Evolutionary conservation across 2,888 invertebrate genomes (phyloP).

Genomic region (Acholoe squamosa): DNA sequence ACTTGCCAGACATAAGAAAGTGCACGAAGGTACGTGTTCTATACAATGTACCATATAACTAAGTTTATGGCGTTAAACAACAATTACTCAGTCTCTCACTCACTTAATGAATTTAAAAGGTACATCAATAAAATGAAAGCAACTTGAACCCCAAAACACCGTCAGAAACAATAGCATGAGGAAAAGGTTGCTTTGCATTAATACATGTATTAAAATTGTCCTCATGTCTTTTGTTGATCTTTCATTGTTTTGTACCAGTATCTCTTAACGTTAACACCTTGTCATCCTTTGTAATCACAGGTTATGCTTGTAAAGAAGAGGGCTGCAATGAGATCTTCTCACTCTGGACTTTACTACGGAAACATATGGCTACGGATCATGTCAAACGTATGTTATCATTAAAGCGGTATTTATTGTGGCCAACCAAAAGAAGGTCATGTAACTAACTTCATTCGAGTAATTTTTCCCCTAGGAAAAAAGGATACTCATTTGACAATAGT

Average conservation of each 20-base stretch:
- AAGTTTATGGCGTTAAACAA: not conserved
- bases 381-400: conserved; percentile 65
- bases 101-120: not conserved
- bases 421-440: too few relatives aligned
- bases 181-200: not conserved
- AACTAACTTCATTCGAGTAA: not conserved
- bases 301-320: conserved; percentile 72
- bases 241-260: not conserved
- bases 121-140: not conserved
- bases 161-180: too few relatives aligned
- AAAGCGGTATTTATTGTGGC: not conserved
- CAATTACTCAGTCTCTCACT: not conserved
- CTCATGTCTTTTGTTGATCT: not conserved
- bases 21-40: not conserved
- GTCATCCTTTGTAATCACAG: conserved; percentile 64
- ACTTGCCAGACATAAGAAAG: not conserved
- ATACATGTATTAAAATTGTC: not conserved
- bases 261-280: not conserved
- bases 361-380: conserved; percentile 73
- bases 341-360: conserved; percentile 75
- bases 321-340: conserved; percentile 73
- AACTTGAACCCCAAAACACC: not conserved
- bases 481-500: not conserved
- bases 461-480: not conserved
- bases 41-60: not conserved